Base-by-base conservation (phyloP, 2,113 vertebrate species). In the Stegostoma tigrinum region DNA sequence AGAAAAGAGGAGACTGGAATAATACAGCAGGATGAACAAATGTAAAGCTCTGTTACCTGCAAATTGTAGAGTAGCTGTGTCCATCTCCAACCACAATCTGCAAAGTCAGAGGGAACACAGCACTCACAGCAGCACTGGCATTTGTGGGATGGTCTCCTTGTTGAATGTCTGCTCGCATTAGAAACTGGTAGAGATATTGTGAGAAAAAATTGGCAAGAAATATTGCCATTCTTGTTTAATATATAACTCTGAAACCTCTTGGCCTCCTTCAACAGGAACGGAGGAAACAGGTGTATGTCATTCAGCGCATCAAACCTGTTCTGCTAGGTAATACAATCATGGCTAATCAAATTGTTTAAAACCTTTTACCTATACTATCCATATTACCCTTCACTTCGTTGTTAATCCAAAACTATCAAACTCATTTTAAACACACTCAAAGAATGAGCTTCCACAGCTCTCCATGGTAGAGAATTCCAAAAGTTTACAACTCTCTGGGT, bases 21-120 rank as follows among this genome's bases (percentile, higher is more conserved):
- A 38, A 17, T 80, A 12, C 38, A 17, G 34, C 2, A 15, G 75
- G 12, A 89, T 52, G 55, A 15, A 3, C 24, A 17, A 55, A 34
- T 30, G 27, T 61, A 61, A 61, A 90, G 27, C 12, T 90, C 10
- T 19, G 72, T 95, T 96, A 96, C 96, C 96, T 97, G 96, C 96
- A 96, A 85, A 96, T 91, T 61, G 34, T 64, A 14, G 38, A 78
- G 66, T 96, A 95, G 94, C 85, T n/a, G 78, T 75, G 42, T 0
- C 70, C 96, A 52, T 52, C 91, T 96, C 96, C 78, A 0, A 23
- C 95, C 95, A 75, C 68, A 75, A 96, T 6, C 78, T 86, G 83
- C 93, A 96, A 95, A 67, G 94, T 5, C 6, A 96, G 95, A 96
- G 91, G 52, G 94, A 96, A 96, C 27, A 34, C 30, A 52, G 78